Percentiles rank a stretch among this genome's conserved stretches.
Conservation (phyloP, 2,113 vertebrate genomes). For the Centropus unirufus region DNA sequence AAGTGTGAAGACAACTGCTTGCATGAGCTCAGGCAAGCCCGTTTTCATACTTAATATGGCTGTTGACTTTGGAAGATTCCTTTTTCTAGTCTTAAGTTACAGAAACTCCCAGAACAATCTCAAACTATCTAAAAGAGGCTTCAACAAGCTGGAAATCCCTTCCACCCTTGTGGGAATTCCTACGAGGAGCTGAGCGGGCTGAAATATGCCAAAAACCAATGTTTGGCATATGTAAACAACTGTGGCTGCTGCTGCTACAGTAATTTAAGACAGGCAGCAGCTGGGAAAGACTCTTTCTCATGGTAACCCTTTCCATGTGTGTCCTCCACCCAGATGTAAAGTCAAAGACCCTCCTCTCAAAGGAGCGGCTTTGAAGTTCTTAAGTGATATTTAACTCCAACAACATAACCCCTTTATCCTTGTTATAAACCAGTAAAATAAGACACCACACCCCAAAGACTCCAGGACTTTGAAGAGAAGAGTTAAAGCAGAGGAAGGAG, state of each 20-base stretch:
- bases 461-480: constrained; percentile 19
- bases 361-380: constrained; percentile 64
- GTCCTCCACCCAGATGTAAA: constrained; percentile 52
- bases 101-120: constrained; percentile 21
- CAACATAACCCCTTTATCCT: constrained; percentile 3
- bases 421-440: constrained; percentile 57
- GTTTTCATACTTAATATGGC: not conserved
- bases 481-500: constrained; percentile 4
- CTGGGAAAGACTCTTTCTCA: constrained; percentile 17
- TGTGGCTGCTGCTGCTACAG: not conserved
- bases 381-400: constrained; percentile 56
- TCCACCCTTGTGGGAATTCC: constrained; percentile 51
- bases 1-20: not conserved
- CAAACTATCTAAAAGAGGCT: constrained; percentile 46
- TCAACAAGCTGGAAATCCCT: constrained; percentile 53
- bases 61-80: constrained; percentile 33
- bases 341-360: constrained; percentile 43
- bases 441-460: constrained; percentile 27
- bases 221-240: constrained; percentile 22
- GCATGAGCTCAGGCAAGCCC: not conserved
- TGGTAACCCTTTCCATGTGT: constrained; percentile 40
- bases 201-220: constrained; percentile 28
- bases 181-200: constrained; percentile 39
- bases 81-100: constrained; percentile 5
- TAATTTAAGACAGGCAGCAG: constrained; percentile 63